phyloP scores from a whole-genome alignment of 2,113 vertebrate species.

The Neolamprologus fasciatus region DNA sequence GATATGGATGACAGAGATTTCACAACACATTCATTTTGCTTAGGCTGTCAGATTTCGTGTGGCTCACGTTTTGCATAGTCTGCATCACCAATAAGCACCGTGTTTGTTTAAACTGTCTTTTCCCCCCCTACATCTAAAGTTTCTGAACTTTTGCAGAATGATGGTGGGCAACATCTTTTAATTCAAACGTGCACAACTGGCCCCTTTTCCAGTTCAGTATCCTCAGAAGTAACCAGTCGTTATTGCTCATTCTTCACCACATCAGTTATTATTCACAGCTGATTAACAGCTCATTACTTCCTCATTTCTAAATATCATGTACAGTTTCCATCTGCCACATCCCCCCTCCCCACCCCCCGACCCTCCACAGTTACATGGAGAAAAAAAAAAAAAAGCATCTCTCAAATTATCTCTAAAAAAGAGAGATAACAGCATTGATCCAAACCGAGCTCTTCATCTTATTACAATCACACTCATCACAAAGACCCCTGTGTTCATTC shows the following conservation, averaged over 20 bases:
- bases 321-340: background rate
- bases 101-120: background rate
- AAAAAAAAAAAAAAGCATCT: background rate
- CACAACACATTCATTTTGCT: slow-evolving; percentile 4
- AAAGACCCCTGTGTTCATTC: background rate
- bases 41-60: background rate
- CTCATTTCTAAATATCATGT: background rate
- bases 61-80: background rate
- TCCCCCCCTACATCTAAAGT: background rate
- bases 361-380: background rate
- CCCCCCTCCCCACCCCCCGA: fast-evolving
- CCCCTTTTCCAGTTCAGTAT: background rate
- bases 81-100: background rate
- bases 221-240: background rate
- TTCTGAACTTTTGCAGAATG: background rate
- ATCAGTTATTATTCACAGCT: background rate
- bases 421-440: slow-evolving; percentile 21
- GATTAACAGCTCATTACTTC: background rate
- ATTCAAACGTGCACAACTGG: background rate
- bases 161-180: background rate
- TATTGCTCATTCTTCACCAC: background rate
- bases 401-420: background rate
- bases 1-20: background rate
- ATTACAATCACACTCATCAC: background rate
- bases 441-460: background rate